Base-by-base conservation (phyloP, 2,888 invertebrate species). In the Drosophila pseudotakahashii region DNA sequence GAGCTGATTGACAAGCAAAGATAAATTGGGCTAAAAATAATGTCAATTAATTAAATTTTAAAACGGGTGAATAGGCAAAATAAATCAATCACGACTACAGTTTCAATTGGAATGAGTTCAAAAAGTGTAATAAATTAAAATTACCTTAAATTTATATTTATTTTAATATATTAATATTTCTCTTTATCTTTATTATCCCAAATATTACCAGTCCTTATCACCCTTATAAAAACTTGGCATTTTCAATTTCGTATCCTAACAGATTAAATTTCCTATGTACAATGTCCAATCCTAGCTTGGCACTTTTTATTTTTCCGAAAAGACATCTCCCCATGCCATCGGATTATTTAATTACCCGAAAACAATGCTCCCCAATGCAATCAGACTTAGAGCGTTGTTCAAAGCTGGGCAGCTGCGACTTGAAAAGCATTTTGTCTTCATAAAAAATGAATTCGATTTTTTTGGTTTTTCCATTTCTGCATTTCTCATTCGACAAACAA, bases 361-460 rank as follows among this genome's bases (percentile, higher is more conserved):
- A 37, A 53, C 11, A 52, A 11, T n/a, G 42, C 34, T 26, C 7
- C 7, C 10, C 10, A 16, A 53, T 34, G 23, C 41, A 52, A 44
- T 16, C 42, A 34, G 7, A n/a, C 37, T 3, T 26, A 10, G 10
- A 10, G 11, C 14, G 32, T 11, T 45, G 44, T 23, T 64, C 39
- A 66, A 45, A 45, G 23, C 26, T 32, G 32, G 37, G 11, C 37
- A 66, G 45, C 37, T 62, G 62, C 16, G 62, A 41, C 62, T 62
- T 41, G 62, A 26, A 63, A 61, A 34, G 41, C 62, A 61, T 63
- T 63, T 61, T 26, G 62, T 62, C 41, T 62, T 62, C 62, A 41
- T 63, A 62, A 62, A 62, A 62, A 61, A 63, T 62, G 34, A 48
- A 62, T 62, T 63, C 32, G 16, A 42, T 47, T 41, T 41, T 48